These are phyloP conservation scores for Platichthys flesus DNA, from an alignment of 2,113 vertebrate genomes.

Conservation along the genomic window DNA sequence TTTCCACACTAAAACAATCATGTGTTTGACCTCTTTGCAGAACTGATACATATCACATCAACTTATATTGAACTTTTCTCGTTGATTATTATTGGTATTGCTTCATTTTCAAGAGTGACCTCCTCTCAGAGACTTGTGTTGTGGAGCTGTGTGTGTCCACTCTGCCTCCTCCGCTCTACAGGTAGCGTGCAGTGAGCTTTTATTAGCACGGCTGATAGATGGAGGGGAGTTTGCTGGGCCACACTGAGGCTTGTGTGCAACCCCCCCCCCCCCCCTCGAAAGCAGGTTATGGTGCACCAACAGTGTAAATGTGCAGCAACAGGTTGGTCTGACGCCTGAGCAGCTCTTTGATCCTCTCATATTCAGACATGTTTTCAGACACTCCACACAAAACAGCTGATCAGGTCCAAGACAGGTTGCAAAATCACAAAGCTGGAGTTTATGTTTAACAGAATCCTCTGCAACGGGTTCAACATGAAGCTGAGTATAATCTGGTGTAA, in stretches of 20 bases:
- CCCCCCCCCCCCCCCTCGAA: neutral
- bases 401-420: neutral
- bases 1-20: too few species aligned
- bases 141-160: neutral
- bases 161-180: slow-evolving; percentile 25
- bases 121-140: neutral
- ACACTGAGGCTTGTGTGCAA: neutral
- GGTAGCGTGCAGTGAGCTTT: slow-evolving; percentile 36
- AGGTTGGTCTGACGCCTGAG: slow-evolving; percentile 13
- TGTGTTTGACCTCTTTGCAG: too few species aligned
- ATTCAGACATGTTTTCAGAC: too few species aligned
- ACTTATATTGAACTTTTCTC: too few species aligned
- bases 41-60: too few species aligned
- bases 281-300: slow-evolving; percentile 23
- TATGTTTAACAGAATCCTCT: neutral
- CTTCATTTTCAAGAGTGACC: too few species aligned
- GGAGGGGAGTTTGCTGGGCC: slow-evolving; percentile 18
- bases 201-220: slow-evolving; percentile 31
- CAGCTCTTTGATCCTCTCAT: slow-evolving; percentile 10
- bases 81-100: too few species aligned
- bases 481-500: neutral
- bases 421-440: neutral
- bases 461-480: neutral
- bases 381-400: neutral
- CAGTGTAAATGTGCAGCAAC: slow-evolving; percentile 30